A percentile compares a stretch with the other conserved stretches of the same genome.
phyloP scores from a whole-genome alignment of 2,888 invertebrate species.

The Meteorus cinctellus region DNA sequence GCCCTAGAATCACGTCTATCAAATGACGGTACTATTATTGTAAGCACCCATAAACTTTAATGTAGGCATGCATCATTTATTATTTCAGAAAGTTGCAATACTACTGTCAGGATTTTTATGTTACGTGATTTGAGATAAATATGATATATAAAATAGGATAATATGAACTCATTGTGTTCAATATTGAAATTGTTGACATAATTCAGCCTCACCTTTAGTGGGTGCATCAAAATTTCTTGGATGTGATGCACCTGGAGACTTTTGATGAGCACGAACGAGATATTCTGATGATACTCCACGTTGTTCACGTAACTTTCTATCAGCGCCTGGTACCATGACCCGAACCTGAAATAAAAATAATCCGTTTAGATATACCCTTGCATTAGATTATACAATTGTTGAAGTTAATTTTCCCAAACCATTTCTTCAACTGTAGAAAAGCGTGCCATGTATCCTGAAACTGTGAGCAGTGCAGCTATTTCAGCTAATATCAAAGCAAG shows the following conservation, averaged over 20 bases:
- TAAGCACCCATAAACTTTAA: background rate
- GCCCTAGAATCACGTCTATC: slow-evolving; percentile 57
- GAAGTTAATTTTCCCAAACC: slow-evolving; percentile 67
- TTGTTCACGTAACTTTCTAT: slow-evolving; percentile 76
- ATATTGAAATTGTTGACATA: background rate
- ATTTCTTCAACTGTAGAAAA: slow-evolving; percentile 79
- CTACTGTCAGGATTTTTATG: background rate
- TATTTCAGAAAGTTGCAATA: background rate
- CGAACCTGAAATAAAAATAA: slow-evolving; percentile 72
- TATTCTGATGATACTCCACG: slow-evolving; percentile 76
- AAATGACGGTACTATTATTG: slow-evolving; percentile 14
- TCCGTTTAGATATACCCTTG: background rate
- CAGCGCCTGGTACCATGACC: slow-evolving; percentile 78
- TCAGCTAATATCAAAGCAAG: slow-evolving; percentile 78
- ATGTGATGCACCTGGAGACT: slow-evolving; percentile 67
- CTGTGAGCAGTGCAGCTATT: slow-evolving; percentile 76
- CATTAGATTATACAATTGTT: no score
- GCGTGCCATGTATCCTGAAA: slow-evolving; percentile 77
- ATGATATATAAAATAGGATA: background rate
- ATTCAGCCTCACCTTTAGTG: slow-evolving; percentile 61
- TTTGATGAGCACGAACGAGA: slow-evolving; percentile 72
- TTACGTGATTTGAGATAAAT: background rate
- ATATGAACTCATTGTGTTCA: background rate
- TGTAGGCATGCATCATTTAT: background rate
- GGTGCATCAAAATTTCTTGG: slow-evolving; percentile 65